Base-by-base conservation (phyloP, 2,797 vertebrate species). In the Sebastes glaucus region DNA sequence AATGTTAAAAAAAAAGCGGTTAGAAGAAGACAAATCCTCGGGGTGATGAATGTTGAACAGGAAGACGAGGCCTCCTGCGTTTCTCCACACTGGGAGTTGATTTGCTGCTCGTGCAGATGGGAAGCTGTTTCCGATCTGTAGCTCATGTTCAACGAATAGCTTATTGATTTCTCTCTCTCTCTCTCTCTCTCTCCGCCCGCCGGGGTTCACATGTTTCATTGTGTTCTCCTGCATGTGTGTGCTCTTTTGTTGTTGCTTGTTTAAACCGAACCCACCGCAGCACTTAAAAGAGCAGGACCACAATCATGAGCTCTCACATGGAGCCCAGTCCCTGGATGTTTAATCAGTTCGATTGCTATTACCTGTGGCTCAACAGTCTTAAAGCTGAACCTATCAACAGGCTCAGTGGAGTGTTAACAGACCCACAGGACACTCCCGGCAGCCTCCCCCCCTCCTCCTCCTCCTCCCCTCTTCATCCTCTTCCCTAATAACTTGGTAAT, bases 401-500 rank as follows among this genome's bases (percentile, higher is more conserved):
- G 66, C 71, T 90, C 80, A 72, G 85, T 28, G 60, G 62, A 90
- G 87, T 85, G 83, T 87, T 88, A 87, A 80, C 66, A 84, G 71
- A 82, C 80, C 82, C 84, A 77, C 76, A 64, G 32, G 77, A 85
- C 64, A 56, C 30, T 32, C 73, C 33, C 20, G 28, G 18, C 32
- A 18, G 23, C 5, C 52, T 10, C 72, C 20, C 22, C 22, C 35
- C 35, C 33, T 35, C 33, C 33, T 49, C 64, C 35, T 38, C 55
- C 64, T 6, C 6, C 32, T 6, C 66, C 49, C 49, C 64, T 42
- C 64, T 27, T 30, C 16, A 7, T 52, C 59, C 56, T 71, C 56
- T 38, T 66, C 65, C 71, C 69, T 85, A 90, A 92, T 92, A 66
- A 78, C 30, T 81, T n/a, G 49, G 83, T 88, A 92, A 93, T 84